phyloP scores from a whole-genome alignment of 1,140 invertebrate species.

The Araneus ventricosus region DNA sequence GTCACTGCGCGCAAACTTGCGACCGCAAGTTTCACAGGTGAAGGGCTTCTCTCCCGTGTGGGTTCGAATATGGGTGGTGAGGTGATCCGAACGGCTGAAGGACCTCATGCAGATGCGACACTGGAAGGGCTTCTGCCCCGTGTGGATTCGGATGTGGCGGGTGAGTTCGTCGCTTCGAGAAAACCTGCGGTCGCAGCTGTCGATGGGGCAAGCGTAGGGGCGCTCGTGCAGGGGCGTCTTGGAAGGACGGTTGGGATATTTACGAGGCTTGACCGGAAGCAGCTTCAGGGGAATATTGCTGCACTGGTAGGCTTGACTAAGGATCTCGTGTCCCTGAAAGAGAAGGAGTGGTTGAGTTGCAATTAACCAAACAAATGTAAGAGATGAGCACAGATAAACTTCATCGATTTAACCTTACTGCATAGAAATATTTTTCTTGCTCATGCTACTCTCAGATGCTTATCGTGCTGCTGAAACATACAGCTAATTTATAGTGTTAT shows the following conservation, averaged over 20 bases:
- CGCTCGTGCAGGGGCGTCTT: constrained; percentile 99
- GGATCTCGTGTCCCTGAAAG: constrained; percentile 90
- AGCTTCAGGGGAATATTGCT: constrained; percentile 88
- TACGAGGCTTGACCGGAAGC: constrained; percentile 95
- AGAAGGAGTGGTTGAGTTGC: neutral
- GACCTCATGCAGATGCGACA: constrained; percentile 99
- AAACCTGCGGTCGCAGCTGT: constrained; percentile 97
- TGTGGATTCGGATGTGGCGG: constrained; percentile 98
- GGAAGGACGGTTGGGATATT: constrained; percentile 97
- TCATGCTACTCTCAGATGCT: neutral
- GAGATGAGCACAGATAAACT: too few species aligned
- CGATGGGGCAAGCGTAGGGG: constrained; percentile 98
- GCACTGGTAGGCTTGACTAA: constrained; percentile 86
- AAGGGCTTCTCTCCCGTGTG: constrained; percentile 99
- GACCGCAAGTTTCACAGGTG: constrained; percentile 97
- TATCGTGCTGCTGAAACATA: too few species aligned
- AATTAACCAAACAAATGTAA: neutral
- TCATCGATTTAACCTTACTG: neutral
- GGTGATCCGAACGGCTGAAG: constrained; percentile 97
- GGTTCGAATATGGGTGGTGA: constrained; percentile 97
- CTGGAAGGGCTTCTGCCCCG: constrained; percentile 99
- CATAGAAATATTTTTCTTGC: neutral
- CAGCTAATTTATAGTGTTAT: too few species aligned
- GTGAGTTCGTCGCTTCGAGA: constrained; percentile 99
- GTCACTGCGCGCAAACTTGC: constrained; percentile 98